phyloP scores from a whole-genome alignment of 2,797 vertebrate genomes.

The Rhynchotus rufescens region DNA sequence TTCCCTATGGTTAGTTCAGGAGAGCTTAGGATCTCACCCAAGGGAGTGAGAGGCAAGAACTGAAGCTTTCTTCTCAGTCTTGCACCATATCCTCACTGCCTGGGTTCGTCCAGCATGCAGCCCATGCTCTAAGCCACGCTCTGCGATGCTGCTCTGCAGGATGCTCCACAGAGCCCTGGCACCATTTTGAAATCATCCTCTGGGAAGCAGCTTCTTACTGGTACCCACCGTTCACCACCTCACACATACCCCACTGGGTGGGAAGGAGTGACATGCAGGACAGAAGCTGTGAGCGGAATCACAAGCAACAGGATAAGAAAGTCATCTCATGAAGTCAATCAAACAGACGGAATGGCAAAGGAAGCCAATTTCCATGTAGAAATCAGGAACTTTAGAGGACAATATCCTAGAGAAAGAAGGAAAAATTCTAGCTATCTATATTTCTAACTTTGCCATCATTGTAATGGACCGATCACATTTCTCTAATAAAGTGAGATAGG shows the following conservation, averaged over 20 bases:
- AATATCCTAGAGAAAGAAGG: background rate
- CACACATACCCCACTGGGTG: accelerated
- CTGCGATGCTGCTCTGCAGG: accelerated
- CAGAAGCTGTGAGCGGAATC: background rate
- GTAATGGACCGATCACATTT: background rate
- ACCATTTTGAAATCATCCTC: background rate
- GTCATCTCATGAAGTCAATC: background rate
- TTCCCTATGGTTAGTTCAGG: background rate
- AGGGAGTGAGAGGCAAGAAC: background rate
- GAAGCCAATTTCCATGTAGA: background rate
- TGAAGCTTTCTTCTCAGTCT: background rate
- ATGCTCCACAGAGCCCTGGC: background rate
- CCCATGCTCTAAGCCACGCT: background rate
- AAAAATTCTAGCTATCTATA: background rate
- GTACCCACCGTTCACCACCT: background rate
- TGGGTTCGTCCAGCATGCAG: background rate
- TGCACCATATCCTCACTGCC: background rate
- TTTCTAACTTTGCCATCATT: background rate
- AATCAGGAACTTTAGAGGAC: background rate
- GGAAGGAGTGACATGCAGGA: background rate
- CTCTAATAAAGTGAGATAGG: background rate
- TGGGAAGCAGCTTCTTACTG: background rate
- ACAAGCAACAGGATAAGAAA: accelerated
- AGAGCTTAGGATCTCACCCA: background rate
- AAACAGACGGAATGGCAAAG: background rate